phyloP scores from a whole-genome alignment of 2,113 vertebrate species.

The Corythoichthys haematopterus region DNA sequence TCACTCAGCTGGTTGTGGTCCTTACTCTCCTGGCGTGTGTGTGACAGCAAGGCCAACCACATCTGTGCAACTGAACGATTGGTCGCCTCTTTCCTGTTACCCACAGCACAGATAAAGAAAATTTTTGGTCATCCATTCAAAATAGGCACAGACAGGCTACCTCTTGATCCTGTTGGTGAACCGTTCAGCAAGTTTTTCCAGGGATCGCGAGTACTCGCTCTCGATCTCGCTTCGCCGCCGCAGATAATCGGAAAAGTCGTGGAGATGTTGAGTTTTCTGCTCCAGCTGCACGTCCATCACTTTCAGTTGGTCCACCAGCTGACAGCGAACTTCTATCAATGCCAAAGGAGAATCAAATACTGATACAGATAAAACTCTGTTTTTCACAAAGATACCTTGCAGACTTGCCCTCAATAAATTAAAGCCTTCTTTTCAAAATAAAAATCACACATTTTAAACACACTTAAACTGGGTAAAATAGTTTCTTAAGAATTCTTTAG shows the following conservation, averaged over 20 bases:
- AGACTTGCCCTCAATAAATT: not conserved
- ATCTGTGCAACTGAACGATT: slow-evolving; percentile 75
- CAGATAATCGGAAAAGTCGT: slow-evolving; percentile 81
- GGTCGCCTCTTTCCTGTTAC: slow-evolving; percentile 77
- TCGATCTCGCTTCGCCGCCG: slow-evolving; percentile 81
- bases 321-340: slow-evolving; percentile 76
- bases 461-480: not conserved
- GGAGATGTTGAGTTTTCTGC: slow-evolving; percentile 79
- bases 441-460: not conserved
- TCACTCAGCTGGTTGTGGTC: slow-evolving; percentile 79
- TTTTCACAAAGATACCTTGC: not conserved
- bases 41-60: slow-evolving; percentile 78
- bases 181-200: slow-evolving; percentile 81
- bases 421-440: not conserved
- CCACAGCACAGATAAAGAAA: not conserved
- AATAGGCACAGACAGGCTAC: slow-evolving; percentile 27
- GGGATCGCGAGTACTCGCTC: slow-evolving; percentile 79
- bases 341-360: not conserved
- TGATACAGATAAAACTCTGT: not conserved
- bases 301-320: slow-evolving; percentile 81
- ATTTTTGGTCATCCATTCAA: not conserved
- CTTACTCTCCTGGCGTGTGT: slow-evolving; percentile 80
- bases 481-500: not conserved
- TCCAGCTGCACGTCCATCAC: slow-evolving; percentile 81
- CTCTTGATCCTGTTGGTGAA: slow-evolving; percentile 73